A percentile compares a stretch with the other conserved stretches of the same genome.
Evolutionary conservation across 2,113 vertebrate species (phyloP).

Genomic region (Carlito syrichta): DNA sequence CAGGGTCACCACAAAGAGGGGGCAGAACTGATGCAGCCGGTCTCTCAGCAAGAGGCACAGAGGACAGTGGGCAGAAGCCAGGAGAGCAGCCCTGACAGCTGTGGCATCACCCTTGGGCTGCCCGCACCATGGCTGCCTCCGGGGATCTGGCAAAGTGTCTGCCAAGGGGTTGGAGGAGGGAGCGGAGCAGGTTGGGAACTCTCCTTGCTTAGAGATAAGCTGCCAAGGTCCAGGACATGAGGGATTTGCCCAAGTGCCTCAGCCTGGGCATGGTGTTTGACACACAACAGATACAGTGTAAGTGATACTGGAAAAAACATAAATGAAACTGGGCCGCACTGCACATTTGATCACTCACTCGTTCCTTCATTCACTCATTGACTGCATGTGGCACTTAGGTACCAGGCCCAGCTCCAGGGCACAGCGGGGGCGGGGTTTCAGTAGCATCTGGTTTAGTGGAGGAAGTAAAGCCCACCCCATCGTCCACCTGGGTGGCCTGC

Average conservation of each 20-base stretch:
- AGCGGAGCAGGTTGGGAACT: neutral
- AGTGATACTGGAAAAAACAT: neutral
- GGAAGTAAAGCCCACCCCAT: rapidly evolving
- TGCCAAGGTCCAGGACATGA: neutral
- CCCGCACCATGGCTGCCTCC: neutral
- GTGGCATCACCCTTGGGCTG: rapidly evolving
- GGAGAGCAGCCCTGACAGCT: neutral
- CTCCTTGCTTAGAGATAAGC: neutral
- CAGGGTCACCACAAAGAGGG: neutral
- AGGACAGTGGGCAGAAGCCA: neutral
- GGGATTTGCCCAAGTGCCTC: neutral
- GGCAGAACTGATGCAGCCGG: neutral
- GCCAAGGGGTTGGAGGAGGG: neutral
- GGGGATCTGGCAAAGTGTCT: neutral
- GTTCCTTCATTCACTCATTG: neutral
- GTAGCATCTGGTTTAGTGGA: neutral
- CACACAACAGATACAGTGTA: neutral
- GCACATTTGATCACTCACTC: neutral
- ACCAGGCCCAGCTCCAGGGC: neutral
- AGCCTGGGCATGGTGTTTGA: neutral
- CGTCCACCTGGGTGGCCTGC: rapidly evolving
- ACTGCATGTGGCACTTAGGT: neutral
- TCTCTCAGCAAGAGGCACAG: neutral
- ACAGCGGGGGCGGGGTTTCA: rapidly evolving
- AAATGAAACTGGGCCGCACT: rapidly evolving